Evolutionary conservation across 2,113 vertebrate species (phyloP), one percentile per base, ranked within the genome.

Genomic region (Daubentonia madagascariensis): DNA sequence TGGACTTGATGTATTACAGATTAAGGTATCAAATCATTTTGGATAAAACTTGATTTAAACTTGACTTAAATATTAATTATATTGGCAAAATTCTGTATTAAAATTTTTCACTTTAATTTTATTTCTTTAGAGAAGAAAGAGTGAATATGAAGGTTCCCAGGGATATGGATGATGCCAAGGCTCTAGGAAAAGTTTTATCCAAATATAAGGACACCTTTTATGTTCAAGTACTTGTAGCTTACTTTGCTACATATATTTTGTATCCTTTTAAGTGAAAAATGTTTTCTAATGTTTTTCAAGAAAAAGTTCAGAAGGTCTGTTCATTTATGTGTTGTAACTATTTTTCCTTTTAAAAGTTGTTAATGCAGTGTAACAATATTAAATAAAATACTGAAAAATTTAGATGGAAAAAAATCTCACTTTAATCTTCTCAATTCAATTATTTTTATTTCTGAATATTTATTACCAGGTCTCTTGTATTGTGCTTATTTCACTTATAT

Each of bases 201-300:
- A 99, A 99, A 98, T 99, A 99, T 93, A 99, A 99, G 98, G 99
- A 99, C 98, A 99, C 99, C 0, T 99, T 99, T 98, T 99, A 99
- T 25, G 99, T 99, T 97, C 99, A 99, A 99, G 99, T 99, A 94
- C 98, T 99, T 98, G 98, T 99, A 97, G 99, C 99, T 92, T 99
- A 99, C 98, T 99, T 99, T 98, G 98, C 99, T 96, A 99, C 99
- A 1, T 99, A 99, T 8, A 84, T 99, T 98, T 99, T 99, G 99
- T 99, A 99, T 99, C 99, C 99, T 99, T 99, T 98, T 78, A 87
- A 94, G 32, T 87, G 93, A 98, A 98, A 70, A 67, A 37, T 14
- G 22, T 43, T 72, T 92, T 87, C 52, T 96, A 91, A 30, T 93
- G 96, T 86, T 98, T 37, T 92, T 96, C 2, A 96, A 89, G 73